Evolutionary conservation across 92 coral and sea anemone genomes (phyloP), one percentile per base, ranked within the genome.

Genomic region (Porites cylindrica): DNA sequence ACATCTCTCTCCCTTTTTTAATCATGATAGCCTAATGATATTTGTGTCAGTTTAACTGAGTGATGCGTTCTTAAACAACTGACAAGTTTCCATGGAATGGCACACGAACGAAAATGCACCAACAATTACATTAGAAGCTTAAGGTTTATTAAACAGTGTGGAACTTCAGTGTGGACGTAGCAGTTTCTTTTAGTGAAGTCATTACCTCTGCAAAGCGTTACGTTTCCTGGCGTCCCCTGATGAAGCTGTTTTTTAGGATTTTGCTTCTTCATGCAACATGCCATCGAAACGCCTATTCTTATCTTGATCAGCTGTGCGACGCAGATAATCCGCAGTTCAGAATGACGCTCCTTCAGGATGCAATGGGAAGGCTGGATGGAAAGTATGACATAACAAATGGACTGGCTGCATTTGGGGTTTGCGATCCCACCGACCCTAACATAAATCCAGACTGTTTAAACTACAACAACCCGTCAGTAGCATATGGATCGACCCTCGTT

Each of bases 401-500:
- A 8, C 1, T 43, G 10, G 59, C 58, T n/a, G 6, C 29, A 72
- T 66, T 80, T 66, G 65, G 76, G 9, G 18, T 29, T 80, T 80
- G 76, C 76, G 85, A 80, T 67, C 76, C 85, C 13, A 80, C 18
- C 47, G 85, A 80, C 24, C 66, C 85, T 17, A 66, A 66, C 7
- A 43, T 80, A 11, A 17, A 14, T 7, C 19, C 73, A 47, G 63
- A 51, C 43, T 80, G 85, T 67, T 14, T 21, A 19, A 80, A 80
- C 10, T 80, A 21, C 8, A 80, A 80, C 64, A 80, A 80, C 18
- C 84, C 84, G 12, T 80, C 84, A 43, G 84, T 80, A 3, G 75
- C 84, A 10, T 80, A 80, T 38, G 85, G 85, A 67, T 47, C 85
- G 13, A 66, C 85, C 1, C 76, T 66, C 10, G 76, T 80, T 23